A percentile compares a stretch with the other conserved stretches of the same genome.
phyloP scores from a whole-genome alignment of 2,797 vertebrate genomes.

The Dendrocincla tyrannina region DNA sequence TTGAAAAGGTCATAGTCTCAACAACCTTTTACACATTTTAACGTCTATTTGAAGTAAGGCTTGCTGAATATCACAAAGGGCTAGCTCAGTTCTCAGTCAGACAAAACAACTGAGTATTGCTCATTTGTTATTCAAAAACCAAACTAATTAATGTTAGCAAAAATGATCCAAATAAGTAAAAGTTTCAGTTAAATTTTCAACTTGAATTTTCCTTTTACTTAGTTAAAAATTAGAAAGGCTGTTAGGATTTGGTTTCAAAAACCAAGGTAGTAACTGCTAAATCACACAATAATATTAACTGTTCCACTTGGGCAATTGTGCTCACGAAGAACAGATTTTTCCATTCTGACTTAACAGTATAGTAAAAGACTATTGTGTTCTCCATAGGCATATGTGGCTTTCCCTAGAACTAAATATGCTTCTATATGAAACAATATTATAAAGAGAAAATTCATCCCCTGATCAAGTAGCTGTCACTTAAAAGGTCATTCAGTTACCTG shows the following conservation, averaged over 20 bases:
- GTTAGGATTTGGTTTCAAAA: background rate
- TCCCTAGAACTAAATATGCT: background rate
- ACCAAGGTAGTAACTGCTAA: background rate
- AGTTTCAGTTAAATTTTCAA: background rate
- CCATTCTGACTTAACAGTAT: background rate
- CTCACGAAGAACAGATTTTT: background rate
- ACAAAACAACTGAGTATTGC: background rate
- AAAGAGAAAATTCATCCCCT: background rate
- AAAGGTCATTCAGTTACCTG: background rate
- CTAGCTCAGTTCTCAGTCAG: background rate
- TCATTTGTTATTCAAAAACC: background rate
- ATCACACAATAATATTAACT: background rate
- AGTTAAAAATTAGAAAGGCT: background rate
- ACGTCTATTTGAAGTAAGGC: background rate
- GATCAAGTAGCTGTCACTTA: background rate
- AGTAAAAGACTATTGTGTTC: background rate
- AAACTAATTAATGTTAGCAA: background rate
- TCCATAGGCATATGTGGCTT: background rate
- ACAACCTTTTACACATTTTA: background rate
- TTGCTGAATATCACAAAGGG: background rate
- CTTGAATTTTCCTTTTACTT: background rate
- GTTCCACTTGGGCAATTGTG: background rate
- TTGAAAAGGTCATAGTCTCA: conserved; percentile 34
- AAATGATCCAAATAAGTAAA: background rate
- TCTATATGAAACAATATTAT: background rate